phyloP scores from a whole-genome alignment of 2,113 vertebrate species.

The Alces alces region DNA sequence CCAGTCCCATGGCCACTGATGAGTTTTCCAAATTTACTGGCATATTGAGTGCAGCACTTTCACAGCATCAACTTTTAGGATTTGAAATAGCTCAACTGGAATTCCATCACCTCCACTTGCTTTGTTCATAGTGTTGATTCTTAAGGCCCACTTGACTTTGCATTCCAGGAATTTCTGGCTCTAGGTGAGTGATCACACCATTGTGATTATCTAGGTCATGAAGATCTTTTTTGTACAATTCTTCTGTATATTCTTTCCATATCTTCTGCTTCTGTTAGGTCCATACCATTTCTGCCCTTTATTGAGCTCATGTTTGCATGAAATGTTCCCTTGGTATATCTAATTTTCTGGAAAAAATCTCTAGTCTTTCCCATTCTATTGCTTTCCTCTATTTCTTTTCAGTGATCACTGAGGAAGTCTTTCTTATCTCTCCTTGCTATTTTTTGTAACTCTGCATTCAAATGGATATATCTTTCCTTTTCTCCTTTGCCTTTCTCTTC shows the following conservation, averaged over 20 bases:
- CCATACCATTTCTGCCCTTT: neutral
- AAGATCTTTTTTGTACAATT: neutral
- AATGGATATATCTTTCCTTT: neutral
- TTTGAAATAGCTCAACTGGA: neutral
- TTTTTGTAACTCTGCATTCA: neutral
- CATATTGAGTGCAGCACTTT: neutral
- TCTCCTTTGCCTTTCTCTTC: neutral
- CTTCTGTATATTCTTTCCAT: neutral
- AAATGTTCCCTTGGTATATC: neutral
- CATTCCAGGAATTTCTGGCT: neutral
- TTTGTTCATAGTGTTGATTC: neutral
- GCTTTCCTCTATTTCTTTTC: neutral
- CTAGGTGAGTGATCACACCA: neutral
- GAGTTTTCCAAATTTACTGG: neutral
- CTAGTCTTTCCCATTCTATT: neutral
- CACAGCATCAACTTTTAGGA: neutral
- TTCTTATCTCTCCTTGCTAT: neutral
- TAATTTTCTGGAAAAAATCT: neutral
- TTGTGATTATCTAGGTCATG: neutral
- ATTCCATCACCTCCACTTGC: neutral
- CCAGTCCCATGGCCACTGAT: neutral
- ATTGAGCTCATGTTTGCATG: neutral
- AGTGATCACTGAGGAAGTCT: neutral
- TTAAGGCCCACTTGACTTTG: neutral
- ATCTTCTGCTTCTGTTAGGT: neutral